These are phyloP conservation scores for Drosophila varians DNA, from an alignment of 1,140 invertebrate genomes.

Conservation along the genomic window DNA sequence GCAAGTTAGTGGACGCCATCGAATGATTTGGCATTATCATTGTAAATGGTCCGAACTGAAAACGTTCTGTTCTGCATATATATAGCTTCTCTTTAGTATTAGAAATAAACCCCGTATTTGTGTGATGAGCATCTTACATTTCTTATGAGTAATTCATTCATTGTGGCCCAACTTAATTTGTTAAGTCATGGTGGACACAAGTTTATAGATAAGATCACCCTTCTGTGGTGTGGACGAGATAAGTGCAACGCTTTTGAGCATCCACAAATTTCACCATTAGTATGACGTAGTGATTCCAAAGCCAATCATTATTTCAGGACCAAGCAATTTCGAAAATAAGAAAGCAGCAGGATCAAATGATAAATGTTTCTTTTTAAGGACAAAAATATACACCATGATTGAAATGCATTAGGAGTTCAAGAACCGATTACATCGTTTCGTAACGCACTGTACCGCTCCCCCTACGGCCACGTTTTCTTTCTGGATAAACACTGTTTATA, in stretches of 20 bases:
- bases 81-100: slow-evolving; percentile 14
- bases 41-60: slow-evolving; percentile 13
- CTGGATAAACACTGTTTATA: slow-evolving; percentile 29
- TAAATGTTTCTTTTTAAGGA: too few relatives aligned
- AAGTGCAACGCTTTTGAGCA: slow-evolving; percentile 1
- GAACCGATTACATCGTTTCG: too few relatives aligned
- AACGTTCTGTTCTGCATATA: slow-evolving; percentile 15
- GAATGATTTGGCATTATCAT: slow-evolving; percentile 44
- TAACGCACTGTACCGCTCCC: slow-evolving; percentile 19
- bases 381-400: too few relatives aligned
- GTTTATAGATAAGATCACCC: slow-evolving; percentile 29
- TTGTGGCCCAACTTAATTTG: slow-evolving; percentile 10
- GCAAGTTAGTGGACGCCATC: slow-evolving; percentile 92
- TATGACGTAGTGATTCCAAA: slow-evolving; percentile 42
- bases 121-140: slow-evolving; percentile 13
- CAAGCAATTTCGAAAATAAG: too few relatives aligned
- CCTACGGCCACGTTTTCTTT: slow-evolving; percentile 3
- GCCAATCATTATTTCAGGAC: not conserved
- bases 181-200: slow-evolving; percentile 36
- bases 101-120: slow-evolving; percentile 4
- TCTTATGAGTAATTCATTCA: slow-evolving; percentile 43
- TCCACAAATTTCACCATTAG: slow-evolving; percentile 38
- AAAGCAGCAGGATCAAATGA: too few relatives aligned
- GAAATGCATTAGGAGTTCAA: too few relatives aligned
- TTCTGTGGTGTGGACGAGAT: slow-evolving; percentile 31